A percentile compares a stretch with the other conserved stretches of the same genome.
These are phyloP conservation scores for Gastrophryne carolinensis DNA, from an alignment of 2,797 vertebrate species.

Conservation along the genomic window DNA sequence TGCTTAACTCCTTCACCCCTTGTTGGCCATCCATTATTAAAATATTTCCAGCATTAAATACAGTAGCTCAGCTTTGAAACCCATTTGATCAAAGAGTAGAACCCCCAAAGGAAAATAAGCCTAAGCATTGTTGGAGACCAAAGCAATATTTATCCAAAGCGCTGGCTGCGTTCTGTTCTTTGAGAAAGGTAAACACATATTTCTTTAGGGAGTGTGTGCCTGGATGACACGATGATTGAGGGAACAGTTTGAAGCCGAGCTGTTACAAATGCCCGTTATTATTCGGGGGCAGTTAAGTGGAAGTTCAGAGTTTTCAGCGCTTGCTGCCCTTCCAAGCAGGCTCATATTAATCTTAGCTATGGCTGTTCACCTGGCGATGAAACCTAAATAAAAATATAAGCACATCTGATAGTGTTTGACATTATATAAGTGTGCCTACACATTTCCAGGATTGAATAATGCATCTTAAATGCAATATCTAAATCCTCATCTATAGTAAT, in stretches of 20 bases:
- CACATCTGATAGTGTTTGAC: background rate
- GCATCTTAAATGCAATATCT: too few species aligned
- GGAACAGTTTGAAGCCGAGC: background rate
- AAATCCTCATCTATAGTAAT: too few species aligned
- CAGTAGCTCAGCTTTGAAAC: background rate
- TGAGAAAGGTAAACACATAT: conserved; percentile 12
- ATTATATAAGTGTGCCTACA: background rate
- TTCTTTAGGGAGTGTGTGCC: conserved; percentile 12
- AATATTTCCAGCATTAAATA: background rate
- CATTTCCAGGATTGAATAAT: background rate
- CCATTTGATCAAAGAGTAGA: background rate
- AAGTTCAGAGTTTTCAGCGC: background rate
- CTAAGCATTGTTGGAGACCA: background rate
- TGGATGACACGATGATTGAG: conserved; percentile 4
- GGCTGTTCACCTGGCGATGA: background rate
- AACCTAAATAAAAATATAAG: background rate
- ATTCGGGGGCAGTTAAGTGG: background rate
- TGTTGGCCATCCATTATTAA: background rate
- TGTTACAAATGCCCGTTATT: conserved; percentile 12
- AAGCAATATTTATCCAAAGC: background rate
- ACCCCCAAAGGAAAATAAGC: conserved; percentile 6
- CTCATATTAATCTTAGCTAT: background rate
- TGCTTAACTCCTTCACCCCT: too few species aligned
- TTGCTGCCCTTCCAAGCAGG: background rate
- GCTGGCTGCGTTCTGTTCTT: background rate